These are phyloP conservation scores for Ptychodera flava DNA, from an alignment of 35 echinoderm and acorn worm genomes.

Conservation along the genomic window DNA sequence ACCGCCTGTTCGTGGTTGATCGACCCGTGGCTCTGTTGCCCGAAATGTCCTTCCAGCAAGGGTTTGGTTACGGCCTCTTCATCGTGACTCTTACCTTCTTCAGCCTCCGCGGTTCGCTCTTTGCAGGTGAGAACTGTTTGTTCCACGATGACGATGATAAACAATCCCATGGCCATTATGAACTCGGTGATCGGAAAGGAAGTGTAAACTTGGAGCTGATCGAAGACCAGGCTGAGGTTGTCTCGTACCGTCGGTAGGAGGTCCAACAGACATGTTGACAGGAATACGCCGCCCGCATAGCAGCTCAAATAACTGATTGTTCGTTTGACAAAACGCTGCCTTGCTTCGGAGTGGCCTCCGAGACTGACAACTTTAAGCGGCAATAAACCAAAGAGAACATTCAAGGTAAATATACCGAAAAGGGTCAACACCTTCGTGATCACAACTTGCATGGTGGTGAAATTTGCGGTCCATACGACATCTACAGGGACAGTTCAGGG, in stretches of 20 bases:
- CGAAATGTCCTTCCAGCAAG: neutral
- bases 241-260: constrained; percentile 26
- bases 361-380: neutral
- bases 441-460: neutral
- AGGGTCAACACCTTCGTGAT: neutral
- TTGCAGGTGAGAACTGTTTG: constrained; percentile 14
- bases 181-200: constrained; percentile 35
- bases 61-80: neutral
- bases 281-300: constrained; percentile 36
- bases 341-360: neutral
- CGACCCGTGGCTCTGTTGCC: neutral
- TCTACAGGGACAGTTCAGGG: too few species aligned
- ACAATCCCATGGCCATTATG: constrained; percentile 6
- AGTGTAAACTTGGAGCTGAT: neutral
- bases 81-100: neutral
- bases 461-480: too few species aligned
- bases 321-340: neutral
- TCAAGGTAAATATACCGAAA: neutral
- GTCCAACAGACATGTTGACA: constrained; percentile 37
- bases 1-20: neutral
- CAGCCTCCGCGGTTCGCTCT: neutral
- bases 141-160: constrained; percentile 26
- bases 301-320: constrained; percentile 12
- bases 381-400: neutral
- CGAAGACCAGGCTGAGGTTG: neutral